Evolutionary conservation across 2,888 invertebrate genomes (phyloP).

Genomic region (Charanyca ferruginea): DNA sequence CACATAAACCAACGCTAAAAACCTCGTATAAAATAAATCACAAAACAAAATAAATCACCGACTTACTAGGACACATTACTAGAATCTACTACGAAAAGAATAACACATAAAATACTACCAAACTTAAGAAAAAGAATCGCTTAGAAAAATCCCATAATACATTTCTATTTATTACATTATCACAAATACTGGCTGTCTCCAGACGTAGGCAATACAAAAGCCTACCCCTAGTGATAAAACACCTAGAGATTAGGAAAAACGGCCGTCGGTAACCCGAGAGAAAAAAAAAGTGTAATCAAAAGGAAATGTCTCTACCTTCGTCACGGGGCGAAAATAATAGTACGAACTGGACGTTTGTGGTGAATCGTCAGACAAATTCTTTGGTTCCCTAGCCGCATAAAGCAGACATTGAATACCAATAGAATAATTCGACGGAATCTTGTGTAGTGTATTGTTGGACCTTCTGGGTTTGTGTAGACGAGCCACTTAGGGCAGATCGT

Average conservation of each 20-base stretch:
- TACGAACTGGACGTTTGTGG: constrained; percentile 37
- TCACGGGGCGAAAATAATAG: constrained; percentile 40
- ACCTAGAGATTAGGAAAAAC: constrained; percentile 51
- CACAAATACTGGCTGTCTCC: constrained; percentile 41
- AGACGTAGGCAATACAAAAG: constrained; percentile 35
- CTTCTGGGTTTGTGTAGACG: constrained; percentile 40
- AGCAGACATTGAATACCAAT: constrained; percentile 63
- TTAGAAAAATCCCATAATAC: constrained; percentile 35
- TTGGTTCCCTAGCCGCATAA: constrained; percentile 29
- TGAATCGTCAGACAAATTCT: constrained; percentile 53
- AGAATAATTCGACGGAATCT: constrained; percentile 68
- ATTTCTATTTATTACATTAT: constrained; percentile 40
- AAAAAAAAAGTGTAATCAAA: constrained; percentile 54
- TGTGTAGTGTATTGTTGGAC: constrained; percentile 59
- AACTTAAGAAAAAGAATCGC: constrained; percentile 36
- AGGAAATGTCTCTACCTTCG: constrained; percentile 56
- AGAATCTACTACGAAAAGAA: constrained; percentile 42
- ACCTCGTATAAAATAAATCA: constrained; percentile 1
- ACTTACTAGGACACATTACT: constrained; percentile 13
- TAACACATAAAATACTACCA: constrained; percentile 32
- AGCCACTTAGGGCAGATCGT: constrained; percentile 35
- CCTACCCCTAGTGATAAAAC: constrained; percentile 40
- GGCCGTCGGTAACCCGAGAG: constrained; percentile 13
- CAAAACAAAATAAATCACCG: constrained; percentile 33
- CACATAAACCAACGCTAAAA: neutral